A percentile compares a stretch with the other conserved stretches of the same genome.
Conservation (phyloP, 2,888 invertebrate genomes). For the Lamproptera curius region DNA sequence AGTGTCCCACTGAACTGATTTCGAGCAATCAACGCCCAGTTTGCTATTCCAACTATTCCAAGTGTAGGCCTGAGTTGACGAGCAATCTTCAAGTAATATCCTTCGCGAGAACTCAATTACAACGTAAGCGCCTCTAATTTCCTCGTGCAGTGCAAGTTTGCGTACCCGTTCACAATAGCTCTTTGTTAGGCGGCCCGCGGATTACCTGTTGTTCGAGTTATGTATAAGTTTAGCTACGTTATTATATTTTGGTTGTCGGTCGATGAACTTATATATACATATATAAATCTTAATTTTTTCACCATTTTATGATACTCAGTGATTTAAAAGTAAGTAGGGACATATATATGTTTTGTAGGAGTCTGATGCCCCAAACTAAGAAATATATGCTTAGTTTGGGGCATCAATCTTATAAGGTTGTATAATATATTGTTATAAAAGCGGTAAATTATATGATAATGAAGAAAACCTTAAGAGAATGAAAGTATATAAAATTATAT, state of each 20-base stretch:
- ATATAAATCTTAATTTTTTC: too few species aligned
- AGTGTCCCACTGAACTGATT: conserved; percentile 71
- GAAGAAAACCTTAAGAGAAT: too few species aligned
- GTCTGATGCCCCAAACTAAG: too few species aligned
- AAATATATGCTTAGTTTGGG: too few species aligned
- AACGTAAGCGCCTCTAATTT: conserved; percentile 61
- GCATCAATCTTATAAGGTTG: too few species aligned
- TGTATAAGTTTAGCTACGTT: background rate
- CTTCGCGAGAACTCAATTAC: conserved; percentile 71
- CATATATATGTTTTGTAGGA: too few species aligned
- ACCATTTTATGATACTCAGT: too few species aligned
- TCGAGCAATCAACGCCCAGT: conserved; percentile 67
- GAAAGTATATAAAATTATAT: too few species aligned
- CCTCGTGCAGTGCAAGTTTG: conserved; percentile 43
- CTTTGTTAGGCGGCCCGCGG: conserved; percentile 2
- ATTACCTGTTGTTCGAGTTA: background rate
- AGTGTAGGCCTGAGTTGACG: conserved; percentile 65
- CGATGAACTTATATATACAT: too few species aligned
- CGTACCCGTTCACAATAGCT: conserved; percentile 14
- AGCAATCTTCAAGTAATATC: conserved; percentile 77
- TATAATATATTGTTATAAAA: too few species aligned
- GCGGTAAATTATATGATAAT: too few species aligned
- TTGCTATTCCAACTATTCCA: conserved; percentile 62
- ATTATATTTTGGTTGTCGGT: background rate
- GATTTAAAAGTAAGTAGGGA: too few species aligned